These are phyloP conservation scores for Percopsis transmontana DNA, from an alignment of 2,113 vertebrate genomes.

Conservation along the genomic window DNA sequence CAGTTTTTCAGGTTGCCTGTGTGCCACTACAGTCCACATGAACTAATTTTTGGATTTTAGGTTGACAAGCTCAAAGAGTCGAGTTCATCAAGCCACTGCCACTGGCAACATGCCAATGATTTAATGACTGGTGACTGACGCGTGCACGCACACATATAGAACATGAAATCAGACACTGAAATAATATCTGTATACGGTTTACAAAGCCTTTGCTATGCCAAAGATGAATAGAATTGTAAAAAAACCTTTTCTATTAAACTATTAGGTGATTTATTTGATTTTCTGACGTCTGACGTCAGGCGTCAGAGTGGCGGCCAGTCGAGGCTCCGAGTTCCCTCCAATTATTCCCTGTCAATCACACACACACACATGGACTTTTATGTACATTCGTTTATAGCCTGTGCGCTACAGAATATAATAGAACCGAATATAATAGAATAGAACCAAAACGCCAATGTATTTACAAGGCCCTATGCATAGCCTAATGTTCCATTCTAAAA, in stretches of 20 bases:
- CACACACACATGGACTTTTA: background rate
- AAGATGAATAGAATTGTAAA: background rate
- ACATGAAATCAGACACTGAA: conserved; percentile 7
- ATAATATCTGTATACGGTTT: too few species aligned
- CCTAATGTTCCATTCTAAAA: too few species aligned
- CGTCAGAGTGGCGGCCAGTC: conserved; percentile 82
- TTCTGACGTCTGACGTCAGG: conserved; percentile 86
- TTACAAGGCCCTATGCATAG: too few species aligned
- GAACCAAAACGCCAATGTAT: too few species aligned
- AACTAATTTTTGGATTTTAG: conserved; percentile 74
- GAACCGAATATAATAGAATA: background rate
- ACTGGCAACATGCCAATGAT: conserved; percentile 64
- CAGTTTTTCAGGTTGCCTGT: conserved; percentile 34
- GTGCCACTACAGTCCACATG: conserved; percentile 32
- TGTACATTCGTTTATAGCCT: background rate
- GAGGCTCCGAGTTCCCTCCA: conserved; percentile 47
- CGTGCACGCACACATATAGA: conserved; percentile 25
- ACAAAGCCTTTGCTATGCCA: too few species aligned
- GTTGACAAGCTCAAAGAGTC: conserved; percentile 67
- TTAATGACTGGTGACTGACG: conserved; percentile 65
- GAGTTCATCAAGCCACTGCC: conserved; percentile 61
- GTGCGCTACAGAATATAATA: background rate
- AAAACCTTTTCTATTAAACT: background rate
- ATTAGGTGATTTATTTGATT: conserved; percentile 29
- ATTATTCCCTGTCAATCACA: conserved; percentile 68